Percentiles rank a stretch among this genome's conserved stretches.
phyloP scores from a whole-genome alignment of 2,113 vertebrate genomes.

The Thunnus maccoyii region DNA sequence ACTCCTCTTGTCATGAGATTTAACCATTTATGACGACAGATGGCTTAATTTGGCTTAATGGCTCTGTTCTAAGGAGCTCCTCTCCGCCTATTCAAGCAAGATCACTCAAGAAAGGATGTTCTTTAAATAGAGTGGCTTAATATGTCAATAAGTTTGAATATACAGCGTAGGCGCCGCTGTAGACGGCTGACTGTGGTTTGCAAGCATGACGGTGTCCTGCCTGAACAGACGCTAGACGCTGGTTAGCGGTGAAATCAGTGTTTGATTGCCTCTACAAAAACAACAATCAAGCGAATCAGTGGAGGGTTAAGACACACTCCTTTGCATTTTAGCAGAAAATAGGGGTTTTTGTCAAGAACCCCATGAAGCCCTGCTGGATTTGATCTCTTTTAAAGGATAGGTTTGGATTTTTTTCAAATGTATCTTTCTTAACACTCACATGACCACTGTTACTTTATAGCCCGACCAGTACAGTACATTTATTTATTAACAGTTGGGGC shows the following conservation, averaged over 20 bases:
- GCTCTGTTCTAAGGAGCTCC: slow-evolving; percentile 1
- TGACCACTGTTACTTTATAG: too few species aligned
- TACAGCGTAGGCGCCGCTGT: neutral
- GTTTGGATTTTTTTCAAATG: too few species aligned
- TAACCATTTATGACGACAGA: slow-evolving; percentile 40
- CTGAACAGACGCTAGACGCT: neutral
- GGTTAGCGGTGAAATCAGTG: neutral
- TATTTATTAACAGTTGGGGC: too few species aligned
- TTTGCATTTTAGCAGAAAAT: too few species aligned
- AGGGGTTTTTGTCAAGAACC: too few species aligned
- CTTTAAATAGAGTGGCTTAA: slow-evolving; percentile 10
- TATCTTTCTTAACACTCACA: too few species aligned
- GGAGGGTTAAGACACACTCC: too few species aligned
- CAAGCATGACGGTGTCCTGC: neutral
- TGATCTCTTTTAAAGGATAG: too few species aligned
- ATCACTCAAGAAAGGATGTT: neutral
- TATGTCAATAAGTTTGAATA: neutral
- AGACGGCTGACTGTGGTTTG: neutral
- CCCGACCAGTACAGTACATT: too few species aligned
- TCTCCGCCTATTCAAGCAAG: neutral
- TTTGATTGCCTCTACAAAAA: neutral
- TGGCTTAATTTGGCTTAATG: slow-evolving; percentile 43
- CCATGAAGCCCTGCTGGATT: too few species aligned
- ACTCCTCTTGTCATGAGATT: slow-evolving; percentile 14
- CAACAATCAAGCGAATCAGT: neutral